These are phyloP conservation scores for Cataglyphis cursor DNA, from an alignment of 2,888 invertebrate species.

Conservation along the genomic window DNA sequence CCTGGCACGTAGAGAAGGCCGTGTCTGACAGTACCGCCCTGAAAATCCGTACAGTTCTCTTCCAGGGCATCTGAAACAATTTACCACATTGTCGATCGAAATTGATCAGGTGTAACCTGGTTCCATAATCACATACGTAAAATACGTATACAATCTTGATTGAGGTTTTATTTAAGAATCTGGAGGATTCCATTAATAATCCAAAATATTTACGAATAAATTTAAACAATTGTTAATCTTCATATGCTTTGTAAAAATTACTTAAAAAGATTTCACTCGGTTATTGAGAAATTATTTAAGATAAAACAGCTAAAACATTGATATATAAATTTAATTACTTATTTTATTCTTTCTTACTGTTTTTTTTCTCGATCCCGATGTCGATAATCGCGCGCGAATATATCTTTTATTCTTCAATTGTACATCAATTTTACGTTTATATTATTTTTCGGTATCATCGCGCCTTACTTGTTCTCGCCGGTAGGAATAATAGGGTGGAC, in stretches of 20 bases:
- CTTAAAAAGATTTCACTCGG: background rate
- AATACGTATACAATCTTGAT: background rate
- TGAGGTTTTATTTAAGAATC: background rate
- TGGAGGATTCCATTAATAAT: background rate
- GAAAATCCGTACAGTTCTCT: conserved; percentile 94
- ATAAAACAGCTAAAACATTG: background rate
- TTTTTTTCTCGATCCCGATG: background rate
- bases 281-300: background rate
- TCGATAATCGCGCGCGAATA: background rate
- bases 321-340: background rate
- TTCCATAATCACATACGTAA: background rate
- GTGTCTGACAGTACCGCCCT: conserved; percentile 92
- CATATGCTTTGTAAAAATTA: background rate
- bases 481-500: conserved; percentile 56
- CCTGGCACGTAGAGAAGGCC: conserved; percentile 94
- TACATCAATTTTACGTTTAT: conserved; percentile 13
- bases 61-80: conserved; percentile 89
- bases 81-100: conserved; percentile 3
- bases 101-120: background rate
- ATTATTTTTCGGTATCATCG: conserved; percentile 7
- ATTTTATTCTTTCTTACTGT: background rate
- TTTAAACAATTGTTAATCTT: background rate
- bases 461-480: conserved; percentile 64
- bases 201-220: background rate
- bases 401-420: background rate